phyloP scores from a whole-genome alignment of 2,888 invertebrate genomes.

The Stenoptilia bipunctidactyla region DNA sequence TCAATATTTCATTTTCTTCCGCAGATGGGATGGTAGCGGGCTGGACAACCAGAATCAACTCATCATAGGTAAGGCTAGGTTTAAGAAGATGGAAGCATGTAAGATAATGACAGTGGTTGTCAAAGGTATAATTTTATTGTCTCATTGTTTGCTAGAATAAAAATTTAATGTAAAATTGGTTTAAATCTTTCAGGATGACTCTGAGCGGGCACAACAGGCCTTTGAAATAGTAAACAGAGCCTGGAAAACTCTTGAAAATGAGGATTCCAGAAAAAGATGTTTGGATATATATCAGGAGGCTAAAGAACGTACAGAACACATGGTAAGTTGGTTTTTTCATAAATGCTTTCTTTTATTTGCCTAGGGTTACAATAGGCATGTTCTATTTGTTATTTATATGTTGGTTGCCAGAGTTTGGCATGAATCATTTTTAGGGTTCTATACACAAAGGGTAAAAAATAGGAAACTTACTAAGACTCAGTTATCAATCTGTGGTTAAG shows the following conservation, averaged over 20 bases:
- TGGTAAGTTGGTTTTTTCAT: too few relatives aligned
- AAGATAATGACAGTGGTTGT: constrained; percentile 1
- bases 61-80: constrained; percentile 47
- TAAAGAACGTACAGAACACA: constrained; percentile 92
- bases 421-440: too few relatives aligned
- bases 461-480: too few relatives aligned
- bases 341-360: too few relatives aligned
- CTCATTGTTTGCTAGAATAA: background rate
- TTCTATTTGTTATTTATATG: too few relatives aligned
- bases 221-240: constrained; percentile 95
- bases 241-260: constrained; percentile 96
- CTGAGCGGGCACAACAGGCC: constrained; percentile 92
- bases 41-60: constrained; percentile 32
- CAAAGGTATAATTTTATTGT: background rate
- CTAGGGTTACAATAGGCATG: too few relatives aligned
- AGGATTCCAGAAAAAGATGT: constrained; percentile 93
- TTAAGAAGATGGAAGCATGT: constrained; percentile 4
- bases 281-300: constrained; percentile 98
- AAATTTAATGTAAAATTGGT: constrained; percentile 21
- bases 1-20: constrained; percentile 68
- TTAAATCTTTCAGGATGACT: constrained; percentile 95
- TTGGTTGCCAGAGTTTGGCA: too few relatives aligned
- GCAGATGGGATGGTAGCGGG: constrained; percentile 34
- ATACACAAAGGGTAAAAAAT: too few relatives aligned
- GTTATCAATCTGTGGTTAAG: too few relatives aligned